Base-by-base conservation (phyloP, 1,140 invertebrate genomes). In the Lucilia cuprina region DNA sequence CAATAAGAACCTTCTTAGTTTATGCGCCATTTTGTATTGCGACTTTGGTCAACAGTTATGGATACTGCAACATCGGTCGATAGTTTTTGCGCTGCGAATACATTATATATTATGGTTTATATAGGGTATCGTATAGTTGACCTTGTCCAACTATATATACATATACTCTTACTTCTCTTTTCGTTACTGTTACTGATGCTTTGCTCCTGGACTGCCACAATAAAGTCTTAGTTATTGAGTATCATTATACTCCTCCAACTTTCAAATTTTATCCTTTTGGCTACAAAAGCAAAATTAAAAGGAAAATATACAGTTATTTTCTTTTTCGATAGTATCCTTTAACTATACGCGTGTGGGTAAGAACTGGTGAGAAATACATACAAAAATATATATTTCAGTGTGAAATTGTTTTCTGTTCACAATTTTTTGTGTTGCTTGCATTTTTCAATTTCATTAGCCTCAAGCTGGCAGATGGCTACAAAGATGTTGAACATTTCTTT, bases 361-460 rank as follows among this genome's bases (percentile, higher is more conserved):
- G 50, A n/a, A n/a, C n/a, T n/a, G n/a, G n/a, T 70, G 65, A 21
- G 19, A 70, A 21, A 10, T 70, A 21, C n/a, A n/a, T n/a, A n/a
- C n/a, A n/a, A n/a, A n/a, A n/a, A n/a, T n/a, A n/a, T n/a, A n/a
- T n/a, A n/a, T 70, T 70, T 21, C 21, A 60, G 19, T 21, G 65
- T 2, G 65, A 70, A 70, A 21, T 70, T 70, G 65, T 70, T 70
- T 8, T 21, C 19, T 21, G n/a, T 70, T 70, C n/a, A 19, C 17
- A n/a, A n/a, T n/a, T n/a, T n/a, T n/a, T 21, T 19, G 14, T 65
- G n/a, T 10, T 70, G 65, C 8, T 21, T 80, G 77, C 74, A 49
- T 49, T 80, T 80, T 80, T 80, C 77, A 80, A 80, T 80, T 80
- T 80, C 19, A 70, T 70, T 70, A 21, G 65, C 65, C 65, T 70